phyloP scores from a whole-genome alignment of 2,888 invertebrate genomes.

The Panopea generosa region DNA sequence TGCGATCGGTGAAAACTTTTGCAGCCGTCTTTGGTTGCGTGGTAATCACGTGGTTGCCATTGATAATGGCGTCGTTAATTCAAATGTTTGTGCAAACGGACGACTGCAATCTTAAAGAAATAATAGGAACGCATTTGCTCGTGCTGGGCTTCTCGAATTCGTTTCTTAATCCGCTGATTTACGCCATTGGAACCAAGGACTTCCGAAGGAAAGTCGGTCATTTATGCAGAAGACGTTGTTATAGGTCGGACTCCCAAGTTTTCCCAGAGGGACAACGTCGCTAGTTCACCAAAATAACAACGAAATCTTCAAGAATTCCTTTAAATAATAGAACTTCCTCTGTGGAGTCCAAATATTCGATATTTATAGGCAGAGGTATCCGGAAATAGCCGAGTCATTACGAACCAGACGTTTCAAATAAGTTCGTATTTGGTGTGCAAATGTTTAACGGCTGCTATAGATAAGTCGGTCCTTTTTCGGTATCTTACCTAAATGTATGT shows the following conservation, averaged over 20 bases:
- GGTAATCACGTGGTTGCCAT: conserved; percentile 73
- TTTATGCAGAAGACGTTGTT: conserved; percentile 37
- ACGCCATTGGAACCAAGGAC: conserved; percentile 75
- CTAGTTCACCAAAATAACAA: too few relatives aligned
- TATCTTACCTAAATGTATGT: too few relatives aligned
- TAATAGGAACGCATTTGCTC: conserved; percentile 73
- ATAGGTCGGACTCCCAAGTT: background rate
- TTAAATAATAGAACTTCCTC: too few relatives aligned
- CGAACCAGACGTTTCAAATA: too few relatives aligned
- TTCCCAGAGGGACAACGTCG: background rate
- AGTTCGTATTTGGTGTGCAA: too few relatives aligned
- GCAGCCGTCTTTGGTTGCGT: conserved; percentile 71
- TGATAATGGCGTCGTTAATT: conserved; percentile 64
- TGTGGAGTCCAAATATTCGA: too few relatives aligned
- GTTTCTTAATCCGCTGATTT: conserved; percentile 78
- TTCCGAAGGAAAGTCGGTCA: conserved; percentile 65
- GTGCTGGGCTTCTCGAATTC: conserved; percentile 79
- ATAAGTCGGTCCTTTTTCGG: too few relatives aligned
- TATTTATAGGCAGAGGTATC: too few relatives aligned
- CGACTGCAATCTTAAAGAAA: conserved; percentile 66
- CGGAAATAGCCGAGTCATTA: too few relatives aligned
- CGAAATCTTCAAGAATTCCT: too few relatives aligned
- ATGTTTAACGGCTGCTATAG: too few relatives aligned
- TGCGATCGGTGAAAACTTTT: conserved; percentile 70
- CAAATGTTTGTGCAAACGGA: conserved; percentile 49